Conservation (phyloP, 2,888 invertebrate species). For the Melieria crassipennis region DNA sequence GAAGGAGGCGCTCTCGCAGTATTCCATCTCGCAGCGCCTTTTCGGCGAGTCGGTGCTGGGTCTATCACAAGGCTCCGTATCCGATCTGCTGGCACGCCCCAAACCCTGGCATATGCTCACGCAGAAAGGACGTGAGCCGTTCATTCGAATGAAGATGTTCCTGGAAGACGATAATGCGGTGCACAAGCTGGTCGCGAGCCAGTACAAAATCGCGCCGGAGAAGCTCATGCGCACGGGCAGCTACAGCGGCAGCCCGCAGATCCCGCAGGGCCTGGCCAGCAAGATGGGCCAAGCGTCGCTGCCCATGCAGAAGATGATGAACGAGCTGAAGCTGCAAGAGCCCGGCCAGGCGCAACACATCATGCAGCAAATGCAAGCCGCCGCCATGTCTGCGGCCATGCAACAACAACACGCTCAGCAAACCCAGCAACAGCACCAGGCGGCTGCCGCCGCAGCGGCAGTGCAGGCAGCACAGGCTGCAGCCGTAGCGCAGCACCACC, state of each 20-base stretch:
- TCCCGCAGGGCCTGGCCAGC: slow-evolving; percentile 74
- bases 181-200: slow-evolving; percentile 93
- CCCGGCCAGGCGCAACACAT: slow-evolving; percentile 71
- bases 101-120: slow-evolving; percentile 99
- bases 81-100: slow-evolving; percentile 94
- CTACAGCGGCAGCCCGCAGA: slow-evolving; percentile 85
- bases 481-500: slow-evolving; percentile 65
- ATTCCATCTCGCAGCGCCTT: slow-evolving; percentile 95
- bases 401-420: slow-evolving; percentile 60
- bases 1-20: slow-evolving; percentile 93
- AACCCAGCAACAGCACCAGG: slow-evolving; percentile 68
- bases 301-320: slow-evolving; percentile 77
- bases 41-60: slow-evolving; percentile 99
- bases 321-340: slow-evolving; percentile 79
- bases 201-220: slow-evolving; percentile 98
- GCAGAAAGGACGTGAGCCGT: slow-evolving; percentile 95
- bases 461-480: slow-evolving; percentile 67
- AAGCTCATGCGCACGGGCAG: slow-evolving; percentile 96
- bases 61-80: slow-evolving; percentile 95
- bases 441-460: slow-evolving; percentile 68
- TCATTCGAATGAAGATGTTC: slow-evolving; percentile 98
- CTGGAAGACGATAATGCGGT: slow-evolving; percentile 95
- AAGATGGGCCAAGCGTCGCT: slow-evolving; percentile 76
- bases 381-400: slow-evolving; percentile 65
- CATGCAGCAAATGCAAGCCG: slow-evolving; percentile 69